Base-by-base conservation (phyloP, 2,888 invertebrate genomes). In the Operophtera brumata region DNA sequence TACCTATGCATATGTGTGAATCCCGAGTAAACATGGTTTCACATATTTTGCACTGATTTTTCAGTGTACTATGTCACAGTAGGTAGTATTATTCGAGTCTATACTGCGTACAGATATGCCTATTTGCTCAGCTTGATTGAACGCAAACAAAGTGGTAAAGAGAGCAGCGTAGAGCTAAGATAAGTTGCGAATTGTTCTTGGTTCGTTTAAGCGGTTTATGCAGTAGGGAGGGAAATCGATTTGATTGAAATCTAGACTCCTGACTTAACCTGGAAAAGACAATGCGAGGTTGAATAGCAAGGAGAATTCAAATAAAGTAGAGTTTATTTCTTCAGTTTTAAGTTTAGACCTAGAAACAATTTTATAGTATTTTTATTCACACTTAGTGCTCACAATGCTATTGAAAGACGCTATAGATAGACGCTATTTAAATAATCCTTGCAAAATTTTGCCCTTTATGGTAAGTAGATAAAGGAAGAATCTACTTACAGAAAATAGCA, bases 101-200 rank as follows among this genome's bases (percentile, higher is more conserved):
- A 53, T 56, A 49, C 55, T 47, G 42, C 44, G 47, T 62, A 36
- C 39, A 47, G 55, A 54, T 55, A 53, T 47, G 51, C 44, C 40
- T 73, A 64, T 73, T 75, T 72, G 69, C 65, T 62, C 66, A 69
- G 65, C 64, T 69, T 66, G 71, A 73, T 75, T 69, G 69, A 77
- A 78, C 67, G 72, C 75, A 78, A 78, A 80, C 77, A 82, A 70
- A 72, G 80, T 77, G 77, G 75, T 63, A 68, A 76, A 78, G 74
- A 74, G 74, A 78, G 73, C 78, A 77, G 70, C 71, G 67, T 61
- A 55, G 60, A 64, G 74, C 74, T 80, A 73, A 77, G 67, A 68
- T 64, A 73, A 67, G 65, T 73, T 72, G 71, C 66, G 71, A 71
- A 71, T 66, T 72, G 75, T 77, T 77, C 62, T 60, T 69, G 62